Percentiles rank a stretch among this genome's conserved stretches.
Evolutionary conservation across 2,113 vertebrate genomes (phyloP).

Genomic region (Corythoichthys haematopterus): DNA sequence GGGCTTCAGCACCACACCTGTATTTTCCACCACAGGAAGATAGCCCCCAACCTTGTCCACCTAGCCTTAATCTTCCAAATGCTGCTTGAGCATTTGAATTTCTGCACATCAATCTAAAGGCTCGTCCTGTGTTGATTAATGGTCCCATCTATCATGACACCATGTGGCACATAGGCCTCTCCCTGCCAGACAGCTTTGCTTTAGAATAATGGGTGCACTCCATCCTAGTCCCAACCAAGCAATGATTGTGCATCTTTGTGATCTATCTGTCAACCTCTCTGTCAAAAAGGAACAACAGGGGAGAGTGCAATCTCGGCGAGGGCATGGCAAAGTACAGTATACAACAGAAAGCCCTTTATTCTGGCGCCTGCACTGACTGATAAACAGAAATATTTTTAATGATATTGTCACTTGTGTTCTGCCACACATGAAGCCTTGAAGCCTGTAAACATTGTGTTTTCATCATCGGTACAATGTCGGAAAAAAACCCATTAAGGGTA

Average conservation of each 20-base stretch:
- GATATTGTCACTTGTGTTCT: slow-evolving; percentile 28
- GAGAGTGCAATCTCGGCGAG: slow-evolving; percentile 39
- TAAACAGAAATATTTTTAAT: slow-evolving; percentile 49
- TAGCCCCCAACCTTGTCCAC: slow-evolving; percentile 60
- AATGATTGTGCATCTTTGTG: slow-evolving; percentile 70
- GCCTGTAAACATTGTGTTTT: slow-evolving; percentile 42
- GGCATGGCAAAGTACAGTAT: slow-evolving; percentile 35
- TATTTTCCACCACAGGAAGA: slow-evolving; percentile 37
- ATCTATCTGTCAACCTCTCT: slow-evolving; percentile 62
- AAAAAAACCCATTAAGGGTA: slow-evolving; percentile 39
- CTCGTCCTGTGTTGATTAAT: slow-evolving; percentile 70
- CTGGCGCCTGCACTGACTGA: slow-evolving; percentile 47
- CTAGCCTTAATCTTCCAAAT: slow-evolving; percentile 74
- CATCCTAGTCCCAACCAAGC: slow-evolving; percentile 56
- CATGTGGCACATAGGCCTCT: slow-evolving; percentile 60
- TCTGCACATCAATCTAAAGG: slow-evolving; percentile 71
- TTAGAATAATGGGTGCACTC: slow-evolving; percentile 74
- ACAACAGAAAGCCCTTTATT: slow-evolving; percentile 45
- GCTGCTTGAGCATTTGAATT: slow-evolving; percentile 74
- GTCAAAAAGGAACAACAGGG: slow-evolving; percentile 63
- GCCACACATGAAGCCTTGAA: slow-evolving; percentile 50
- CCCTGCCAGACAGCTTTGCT: slow-evolving; percentile 68
- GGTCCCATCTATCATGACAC: slow-evolving; percentile 71
- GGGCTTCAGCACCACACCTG: slow-evolving; percentile 31
- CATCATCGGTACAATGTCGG: slow-evolving; percentile 54